These are phyloP conservation scores for Mungos mungo DNA, from an alignment of 2,113 vertebrate genomes.

Conservation along the genomic window DNA sequence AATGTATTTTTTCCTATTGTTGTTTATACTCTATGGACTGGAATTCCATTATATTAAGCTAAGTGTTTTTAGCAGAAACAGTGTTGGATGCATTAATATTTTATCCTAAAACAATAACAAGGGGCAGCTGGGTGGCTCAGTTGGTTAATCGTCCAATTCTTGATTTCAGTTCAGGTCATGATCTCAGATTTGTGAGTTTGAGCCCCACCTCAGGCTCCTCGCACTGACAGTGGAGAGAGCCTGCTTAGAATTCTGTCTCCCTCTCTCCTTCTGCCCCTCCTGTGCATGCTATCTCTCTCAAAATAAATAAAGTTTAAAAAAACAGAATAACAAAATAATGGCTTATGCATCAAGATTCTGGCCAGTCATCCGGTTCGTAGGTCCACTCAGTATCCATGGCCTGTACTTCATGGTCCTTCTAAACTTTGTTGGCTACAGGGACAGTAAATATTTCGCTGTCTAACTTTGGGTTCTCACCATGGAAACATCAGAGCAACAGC, in stretches of 20 bases:
- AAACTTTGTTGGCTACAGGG: neutral
- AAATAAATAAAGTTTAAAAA: too few relatives aligned
- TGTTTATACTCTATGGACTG: neutral
- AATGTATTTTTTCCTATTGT: neutral
- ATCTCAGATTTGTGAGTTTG: too few relatives aligned
- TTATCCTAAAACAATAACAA: neutral
- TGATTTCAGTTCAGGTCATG: too few relatives aligned
- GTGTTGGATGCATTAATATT: neutral
- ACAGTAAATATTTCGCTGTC: slow-evolving; percentile 65
- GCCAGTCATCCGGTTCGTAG: neutral
- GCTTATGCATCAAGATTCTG: neutral
- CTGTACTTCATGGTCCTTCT: neutral
- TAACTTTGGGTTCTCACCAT: slow-evolving; percentile 74
- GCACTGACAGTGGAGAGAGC: too few relatives aligned
- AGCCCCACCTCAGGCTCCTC: too few relatives aligned
- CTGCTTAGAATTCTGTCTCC: too few relatives aligned
- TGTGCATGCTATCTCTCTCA: too few relatives aligned
- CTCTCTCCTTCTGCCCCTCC: too few relatives aligned
- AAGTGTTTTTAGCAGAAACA: slow-evolving; percentile 4
- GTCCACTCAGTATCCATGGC: neutral
- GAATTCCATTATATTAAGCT: slow-evolving; percentile 13
- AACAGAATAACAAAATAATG: slow-evolving; percentile 30
- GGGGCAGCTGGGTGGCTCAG: too few relatives aligned
- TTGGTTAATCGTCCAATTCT: too few relatives aligned
- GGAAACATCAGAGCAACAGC: slow-evolving; percentile 64